Conservation (phyloP, 2,888 invertebrate species). For the Anthoptus insignis region DNA sequence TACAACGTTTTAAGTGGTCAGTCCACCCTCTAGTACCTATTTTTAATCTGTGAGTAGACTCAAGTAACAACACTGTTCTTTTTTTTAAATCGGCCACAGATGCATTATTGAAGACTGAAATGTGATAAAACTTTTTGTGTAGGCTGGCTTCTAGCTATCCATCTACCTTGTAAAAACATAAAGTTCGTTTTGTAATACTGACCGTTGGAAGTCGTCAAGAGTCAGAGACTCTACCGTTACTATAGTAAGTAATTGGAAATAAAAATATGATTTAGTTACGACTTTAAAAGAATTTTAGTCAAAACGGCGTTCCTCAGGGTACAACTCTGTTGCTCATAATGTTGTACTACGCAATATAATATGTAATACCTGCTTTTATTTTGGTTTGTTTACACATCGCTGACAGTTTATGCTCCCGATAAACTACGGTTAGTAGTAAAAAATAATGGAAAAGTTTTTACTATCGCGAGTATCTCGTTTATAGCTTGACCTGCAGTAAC, state of each 20-base stretch:
- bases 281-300: neutral
- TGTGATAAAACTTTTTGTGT: neutral
- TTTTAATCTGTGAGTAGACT: conserved; percentile 1
- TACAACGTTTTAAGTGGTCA: conserved; percentile 1
- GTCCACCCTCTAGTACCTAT: conserved; percentile 1
- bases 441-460: conserved; percentile 41
- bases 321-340: neutral
- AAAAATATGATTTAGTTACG: no score
- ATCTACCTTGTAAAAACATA: no score
- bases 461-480: conserved; percentile 40
- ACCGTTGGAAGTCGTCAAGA: no score
- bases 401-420: conserved; percentile 20
- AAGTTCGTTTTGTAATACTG: no score
- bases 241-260: no score
- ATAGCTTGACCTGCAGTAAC: conserved; percentile 34
- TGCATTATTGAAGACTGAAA: neutral
- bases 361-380: conserved; percentile 7
- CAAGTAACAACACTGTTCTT: neutral
- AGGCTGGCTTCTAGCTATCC: no score
- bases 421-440: conserved; percentile 39
- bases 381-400: conserved; percentile 1
- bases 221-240: no score
- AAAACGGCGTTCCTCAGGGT: neutral
- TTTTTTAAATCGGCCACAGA: neutral
- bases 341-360: neutral